These are phyloP conservation scores for Meteorus cinctellus DNA, from an alignment of 2,888 invertebrate genomes.

Conservation along the genomic window DNA sequence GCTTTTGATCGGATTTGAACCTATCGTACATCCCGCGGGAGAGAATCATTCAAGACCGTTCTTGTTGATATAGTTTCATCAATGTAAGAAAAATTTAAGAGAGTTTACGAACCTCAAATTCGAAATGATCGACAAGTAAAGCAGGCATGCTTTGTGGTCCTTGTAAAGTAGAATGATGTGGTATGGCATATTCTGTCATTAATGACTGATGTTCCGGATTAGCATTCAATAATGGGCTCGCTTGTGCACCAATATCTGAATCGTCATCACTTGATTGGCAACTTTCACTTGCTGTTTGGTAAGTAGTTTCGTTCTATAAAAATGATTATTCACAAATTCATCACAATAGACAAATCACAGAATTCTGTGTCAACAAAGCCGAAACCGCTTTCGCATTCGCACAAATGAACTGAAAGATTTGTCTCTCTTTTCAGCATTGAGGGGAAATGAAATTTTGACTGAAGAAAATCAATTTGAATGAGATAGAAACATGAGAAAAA, in stretches of 20 bases:
- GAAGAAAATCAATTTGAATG: too few relatives aligned
- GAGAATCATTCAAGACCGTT: too few relatives aligned
- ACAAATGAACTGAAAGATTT: too few relatives aligned
- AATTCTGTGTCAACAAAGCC: too few relatives aligned
- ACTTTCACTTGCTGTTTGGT: slow-evolving; percentile 66
- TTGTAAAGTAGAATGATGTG: slow-evolving; percentile 46
- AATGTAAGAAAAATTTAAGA: slow-evolving; percentile 31
- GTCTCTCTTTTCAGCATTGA: too few relatives aligned
- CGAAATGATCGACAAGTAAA: slow-evolving; percentile 49
- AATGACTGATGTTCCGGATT: slow-evolving; percentile 57
- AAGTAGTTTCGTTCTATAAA: slow-evolving; percentile 61
- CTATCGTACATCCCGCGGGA: too few relatives aligned
- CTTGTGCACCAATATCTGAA: slow-evolving; percentile 60
- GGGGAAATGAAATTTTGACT: too few relatives aligned
- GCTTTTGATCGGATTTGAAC: too few relatives aligned
- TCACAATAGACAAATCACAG: neutral
- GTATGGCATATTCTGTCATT: slow-evolving; percentile 49
- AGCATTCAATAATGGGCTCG: slow-evolving; percentile 52
- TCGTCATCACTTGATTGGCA: slow-evolving; percentile 67
- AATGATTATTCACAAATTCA: slow-evolving; percentile 2
- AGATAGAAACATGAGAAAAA: too few relatives aligned
- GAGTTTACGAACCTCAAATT: slow-evolving; percentile 47
- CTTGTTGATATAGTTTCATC: too few relatives aligned
- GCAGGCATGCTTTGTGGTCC: slow-evolving; percentile 42
- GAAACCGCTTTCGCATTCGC: too few relatives aligned